Percentiles rank a stretch among this genome's conserved stretches.
phyloP scores from a whole-genome alignment of 2,888 invertebrate species.

The Dorcus hopei region DNA sequence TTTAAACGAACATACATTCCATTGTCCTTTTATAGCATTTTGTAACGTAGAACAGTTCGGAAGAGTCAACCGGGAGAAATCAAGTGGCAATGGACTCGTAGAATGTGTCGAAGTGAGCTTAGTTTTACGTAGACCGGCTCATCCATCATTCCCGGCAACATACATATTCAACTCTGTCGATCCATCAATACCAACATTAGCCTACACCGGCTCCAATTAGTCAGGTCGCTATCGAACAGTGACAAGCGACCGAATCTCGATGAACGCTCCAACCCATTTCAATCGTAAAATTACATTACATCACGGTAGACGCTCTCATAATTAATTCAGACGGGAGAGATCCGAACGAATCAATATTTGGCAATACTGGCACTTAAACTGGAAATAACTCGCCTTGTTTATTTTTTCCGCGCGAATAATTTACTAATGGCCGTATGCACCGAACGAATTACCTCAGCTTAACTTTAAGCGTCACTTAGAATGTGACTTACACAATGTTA shows the following conservation, averaged over 20 bases:
- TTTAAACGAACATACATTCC: slow-evolving; percentile 34
- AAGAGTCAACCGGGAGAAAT: slow-evolving; percentile 21
- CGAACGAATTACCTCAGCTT: too few relatives aligned
- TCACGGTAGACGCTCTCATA: slow-evolving; percentile 10
- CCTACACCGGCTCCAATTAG: slow-evolving; percentile 38
- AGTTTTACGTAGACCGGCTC: slow-evolving; percentile 21
- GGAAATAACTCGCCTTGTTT: too few relatives aligned
- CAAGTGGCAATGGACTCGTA: slow-evolving; percentile 31
- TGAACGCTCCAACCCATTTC: slow-evolving; percentile 11
- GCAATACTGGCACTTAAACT: too few relatives aligned
- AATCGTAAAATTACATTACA: slow-evolving; percentile 10
- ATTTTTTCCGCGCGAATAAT: too few relatives aligned
- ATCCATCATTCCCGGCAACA: slow-evolving; percentile 30
- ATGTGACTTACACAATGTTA: too few relatives aligned
- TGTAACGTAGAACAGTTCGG: slow-evolving; percentile 26
- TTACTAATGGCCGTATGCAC: too few relatives aligned
- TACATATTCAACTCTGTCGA: slow-evolving; percentile 34
- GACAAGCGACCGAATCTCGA: slow-evolving; percentile 20
- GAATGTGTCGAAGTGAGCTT: slow-evolving; percentile 20
- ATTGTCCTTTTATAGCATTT: slow-evolving; percentile 35
- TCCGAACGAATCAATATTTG: too few relatives aligned
- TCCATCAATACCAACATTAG: slow-evolving; percentile 44
- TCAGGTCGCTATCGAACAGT: slow-evolving; percentile 33
- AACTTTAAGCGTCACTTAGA: too few relatives aligned
- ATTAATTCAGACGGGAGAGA: background rate